Conservation (phyloP, 2,797 vertebrate species). For the Podargus strigoides region DNA sequence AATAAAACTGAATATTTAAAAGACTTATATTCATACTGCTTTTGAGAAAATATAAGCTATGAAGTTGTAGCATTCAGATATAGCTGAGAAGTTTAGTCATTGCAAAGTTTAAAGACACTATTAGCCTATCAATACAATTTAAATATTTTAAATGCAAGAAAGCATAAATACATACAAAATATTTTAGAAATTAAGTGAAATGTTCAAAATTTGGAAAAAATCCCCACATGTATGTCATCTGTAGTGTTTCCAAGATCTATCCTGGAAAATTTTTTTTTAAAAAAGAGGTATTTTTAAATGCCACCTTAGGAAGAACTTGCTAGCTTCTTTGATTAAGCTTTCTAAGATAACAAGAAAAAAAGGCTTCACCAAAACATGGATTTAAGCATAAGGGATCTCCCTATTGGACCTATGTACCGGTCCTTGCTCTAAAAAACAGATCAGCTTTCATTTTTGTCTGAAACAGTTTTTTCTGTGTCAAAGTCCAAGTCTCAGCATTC, state of each 20-base stretch:
- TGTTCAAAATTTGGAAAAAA: not conserved
- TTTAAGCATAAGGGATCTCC: not conserved
- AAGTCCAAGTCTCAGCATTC: not conserved
- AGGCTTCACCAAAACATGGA: not conserved
- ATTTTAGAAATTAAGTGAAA: constrained; percentile 9
- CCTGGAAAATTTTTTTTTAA: not conserved
- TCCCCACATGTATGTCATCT: not conserved
- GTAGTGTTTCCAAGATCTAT: not conserved
- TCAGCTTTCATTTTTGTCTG: not conserved
- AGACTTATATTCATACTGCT: rapidly evolving
- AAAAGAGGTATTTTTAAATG: not conserved
- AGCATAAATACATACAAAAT: not conserved
- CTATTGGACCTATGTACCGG: not conserved
- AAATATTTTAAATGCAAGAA: not conserved
- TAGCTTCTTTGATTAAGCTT: not conserved
- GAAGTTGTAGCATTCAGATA: not conserved
- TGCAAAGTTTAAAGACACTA: not conserved
- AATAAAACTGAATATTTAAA: not conserved
- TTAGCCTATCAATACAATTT: not conserved
- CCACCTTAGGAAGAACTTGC: not conserved
- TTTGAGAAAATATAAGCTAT: not conserved
- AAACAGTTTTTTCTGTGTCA: not conserved
- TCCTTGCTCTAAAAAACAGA: not conserved
- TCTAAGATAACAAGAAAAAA: not conserved
- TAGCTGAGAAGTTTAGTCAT: not conserved